These are phyloP conservation scores for Salarias fasciatus DNA, from an alignment of 2,797 vertebrate genomes.

Conservation along the genomic window DNA sequence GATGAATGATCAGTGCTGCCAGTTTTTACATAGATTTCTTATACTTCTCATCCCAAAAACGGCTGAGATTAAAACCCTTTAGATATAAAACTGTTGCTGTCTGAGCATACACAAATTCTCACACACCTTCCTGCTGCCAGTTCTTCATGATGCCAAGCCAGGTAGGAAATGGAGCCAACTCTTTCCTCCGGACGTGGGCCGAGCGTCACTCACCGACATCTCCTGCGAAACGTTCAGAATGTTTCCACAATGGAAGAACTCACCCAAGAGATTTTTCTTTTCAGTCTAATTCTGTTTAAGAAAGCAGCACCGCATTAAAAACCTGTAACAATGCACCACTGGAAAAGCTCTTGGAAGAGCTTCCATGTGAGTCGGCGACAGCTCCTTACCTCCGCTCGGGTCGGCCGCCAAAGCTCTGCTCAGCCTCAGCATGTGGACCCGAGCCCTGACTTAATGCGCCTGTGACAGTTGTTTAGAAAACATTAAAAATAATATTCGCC, in stretches of 20 bases:
- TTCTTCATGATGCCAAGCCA: constrained; percentile 23
- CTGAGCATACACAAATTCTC: constrained; percentile 1
- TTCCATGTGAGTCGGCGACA: constrained; percentile 7
- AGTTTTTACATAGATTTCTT: too few relatives aligned
- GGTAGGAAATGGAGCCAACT: constrained; percentile 27
- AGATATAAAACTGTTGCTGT: too few relatives aligned
- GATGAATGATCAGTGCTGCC: too few relatives aligned
- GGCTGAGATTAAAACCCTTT: too few relatives aligned
- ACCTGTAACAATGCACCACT: constrained; percentile 20
- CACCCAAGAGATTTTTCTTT: constrained; percentile 7
- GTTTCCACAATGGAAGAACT: constrained; percentile 27
- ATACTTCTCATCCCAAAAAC: too few relatives aligned
- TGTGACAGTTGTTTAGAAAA: constrained; percentile 69
- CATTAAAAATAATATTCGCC: constrained; percentile 52
- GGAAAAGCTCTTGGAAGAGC: constrained; percentile 18
- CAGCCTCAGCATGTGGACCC: constrained; percentile 22
- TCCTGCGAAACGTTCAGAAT: constrained; percentile 27
- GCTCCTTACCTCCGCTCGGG: constrained; percentile 14
- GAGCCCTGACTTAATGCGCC: constrained; percentile 27
- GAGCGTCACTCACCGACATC: constrained; percentile 28
- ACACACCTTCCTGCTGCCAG: constrained; percentile 10
- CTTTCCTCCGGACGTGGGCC: constrained; percentile 26
- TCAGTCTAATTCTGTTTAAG: constrained; percentile 16
- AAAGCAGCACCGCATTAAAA: constrained; percentile 23
- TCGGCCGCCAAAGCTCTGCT: constrained; percentile 3